These are phyloP conservation scores for Microctonus brassicae DNA, from an alignment of 2,888 invertebrate species.

Conservation along the genomic window DNA sequence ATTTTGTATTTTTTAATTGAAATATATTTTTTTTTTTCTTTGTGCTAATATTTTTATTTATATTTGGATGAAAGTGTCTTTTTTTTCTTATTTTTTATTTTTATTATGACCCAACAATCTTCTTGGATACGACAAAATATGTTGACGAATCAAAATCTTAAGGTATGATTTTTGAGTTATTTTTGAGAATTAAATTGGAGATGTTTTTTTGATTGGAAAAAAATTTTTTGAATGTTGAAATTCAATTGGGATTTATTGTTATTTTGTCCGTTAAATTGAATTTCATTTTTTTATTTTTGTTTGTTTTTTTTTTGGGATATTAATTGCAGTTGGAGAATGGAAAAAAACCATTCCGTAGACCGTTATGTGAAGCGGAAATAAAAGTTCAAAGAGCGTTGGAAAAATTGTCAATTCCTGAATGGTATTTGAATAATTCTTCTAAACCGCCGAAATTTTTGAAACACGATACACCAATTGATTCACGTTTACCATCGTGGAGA, in stretches of 20 bases:
- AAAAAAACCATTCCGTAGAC: conserved; percentile 29
- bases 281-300: no score
- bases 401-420: conserved; percentile 54
- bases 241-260: no score
- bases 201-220: no score
- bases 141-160: no score
- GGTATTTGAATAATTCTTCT: conserved; percentile 54
- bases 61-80: background rate
- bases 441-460: conserved; percentile 51
- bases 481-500: conserved; percentile 53
- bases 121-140: conserved; percentile 27
- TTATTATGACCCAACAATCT: conserved; percentile 3
- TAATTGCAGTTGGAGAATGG: background rate
- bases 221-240: no score
- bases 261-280: no score
- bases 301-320: no score
- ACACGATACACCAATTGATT: conserved; percentile 49
- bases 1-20: background rate
- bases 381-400: conserved; percentile 51
- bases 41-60: background rate
- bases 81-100: no score
- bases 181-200: no score
- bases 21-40: background rate
- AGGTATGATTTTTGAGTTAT: no score
- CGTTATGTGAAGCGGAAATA: conserved; percentile 53